phyloP scores from a whole-genome alignment of 2,113 vertebrate genomes.

The Pygoscelis adeliae region DNA sequence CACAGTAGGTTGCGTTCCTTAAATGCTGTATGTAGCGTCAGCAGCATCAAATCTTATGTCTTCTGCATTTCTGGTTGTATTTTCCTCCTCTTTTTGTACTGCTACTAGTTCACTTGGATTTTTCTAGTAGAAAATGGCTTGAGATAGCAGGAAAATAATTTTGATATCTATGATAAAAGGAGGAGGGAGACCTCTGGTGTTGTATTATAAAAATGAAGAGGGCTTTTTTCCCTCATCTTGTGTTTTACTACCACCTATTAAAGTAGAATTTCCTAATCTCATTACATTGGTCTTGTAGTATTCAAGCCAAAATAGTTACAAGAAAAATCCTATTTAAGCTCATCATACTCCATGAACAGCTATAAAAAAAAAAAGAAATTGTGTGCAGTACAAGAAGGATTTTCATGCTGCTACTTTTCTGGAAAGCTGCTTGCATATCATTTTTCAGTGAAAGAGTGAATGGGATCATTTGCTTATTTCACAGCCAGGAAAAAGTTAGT shows the following conservation, averaged over 20 bases:
- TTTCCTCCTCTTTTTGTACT: neutral
- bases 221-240: neutral
- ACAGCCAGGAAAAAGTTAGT: neutral
- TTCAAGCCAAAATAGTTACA: neutral
- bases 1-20: neutral
- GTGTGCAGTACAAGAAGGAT: neutral
- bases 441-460: neutral
- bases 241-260: neutral
- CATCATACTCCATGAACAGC: neutral
- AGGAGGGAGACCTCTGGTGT: constrained; percentile 63
- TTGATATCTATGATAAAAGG: neutral
- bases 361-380: neutral
- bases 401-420: neutral
- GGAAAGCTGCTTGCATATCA: neutral
- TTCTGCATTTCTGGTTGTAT: neutral
- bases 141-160: neutral
- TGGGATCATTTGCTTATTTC: neutral
- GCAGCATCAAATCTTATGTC: neutral
- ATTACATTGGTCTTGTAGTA: neutral
- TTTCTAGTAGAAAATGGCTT: neutral
- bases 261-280: neutral
- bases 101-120: neutral
- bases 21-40: neutral
- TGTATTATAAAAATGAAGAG: neutral
- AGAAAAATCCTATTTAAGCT: neutral